Base-by-base conservation (phyloP, 2,113 vertebrate genomes). In the Plecotus auritus region DNA sequence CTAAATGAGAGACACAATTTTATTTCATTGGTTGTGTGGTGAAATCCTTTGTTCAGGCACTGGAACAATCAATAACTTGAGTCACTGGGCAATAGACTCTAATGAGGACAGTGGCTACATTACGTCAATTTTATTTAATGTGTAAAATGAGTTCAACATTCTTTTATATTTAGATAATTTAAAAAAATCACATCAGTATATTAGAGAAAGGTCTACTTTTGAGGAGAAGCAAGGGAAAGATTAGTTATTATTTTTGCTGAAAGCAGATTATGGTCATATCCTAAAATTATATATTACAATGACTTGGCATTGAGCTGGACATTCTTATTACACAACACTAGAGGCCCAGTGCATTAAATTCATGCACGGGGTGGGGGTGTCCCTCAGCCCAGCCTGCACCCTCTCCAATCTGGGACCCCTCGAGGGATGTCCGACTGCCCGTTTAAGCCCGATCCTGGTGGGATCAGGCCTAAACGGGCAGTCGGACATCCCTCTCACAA, bases 251-350 rank as follows among this genome's bases (percentile, higher is more conserved):
- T 42, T 91, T 96, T 20, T 32, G 56, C 87, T 95, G 66, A 89
- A 32, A 66, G 77, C 3, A 95, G 26, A 69, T 89, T 56, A 70
- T n/a, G 64, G 26, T 91, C n/a, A 32, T 30, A 91, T 49, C 7
- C 66, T 87, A 77, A 97, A 86, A 96, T 70, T 95, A 84, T 47
- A 73, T 9, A 95, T 83, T 45, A 28, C 6, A 96, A 82, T 93
- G 74, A 92, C 28, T 56, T 67, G 7, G 2, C 73, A 97, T 51
- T 83, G 35, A 90, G 6, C 47, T 54, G 93, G 88, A 28, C 37
- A 90, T 0, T n/a, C 0, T 64, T 37, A 97, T 61, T 61, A 92
- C 2, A 93, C 47, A 73, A 88, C 86, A 96, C 82, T n/a, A n/a
- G n/a, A n/a, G n/a, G n/a, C n/a, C n/a, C n/a, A n/a, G n/a, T n/a